Conservation (phyloP, 1,140 invertebrate species). For the Bilobella aurantiaca region DNA sequence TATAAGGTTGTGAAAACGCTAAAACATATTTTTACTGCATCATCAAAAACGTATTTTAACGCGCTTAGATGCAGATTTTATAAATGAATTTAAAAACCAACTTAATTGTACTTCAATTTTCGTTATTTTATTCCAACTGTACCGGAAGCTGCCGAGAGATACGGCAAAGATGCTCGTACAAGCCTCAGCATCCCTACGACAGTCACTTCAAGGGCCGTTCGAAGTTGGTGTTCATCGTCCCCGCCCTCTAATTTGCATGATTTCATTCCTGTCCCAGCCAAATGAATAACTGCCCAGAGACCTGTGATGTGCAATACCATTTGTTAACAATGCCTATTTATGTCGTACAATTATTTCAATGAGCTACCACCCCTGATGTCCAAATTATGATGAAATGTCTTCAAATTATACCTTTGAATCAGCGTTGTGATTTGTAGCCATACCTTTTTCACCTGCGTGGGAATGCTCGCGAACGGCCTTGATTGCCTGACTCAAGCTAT, state of each 20-base stretch:
- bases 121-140: too few species aligned
- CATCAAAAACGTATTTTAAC: too few species aligned
- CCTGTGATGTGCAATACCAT: slow-evolving; percentile 46
- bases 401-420: not conserved
- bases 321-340: too few species aligned
- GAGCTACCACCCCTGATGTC: not conserved
- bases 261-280: slow-evolving; percentile 57
- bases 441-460: slow-evolving; percentile 69
- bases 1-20: too few species aligned
- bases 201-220: slow-evolving; percentile 49
- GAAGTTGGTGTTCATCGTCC: slow-evolving; percentile 58
- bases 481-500: slow-evolving; percentile 63
- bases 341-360: not conserved
- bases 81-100: too few species aligned
- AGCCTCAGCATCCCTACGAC: slow-evolving; percentile 62
- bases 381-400: not conserved
- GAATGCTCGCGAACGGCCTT: slow-evolving; percentile 63
- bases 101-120: too few species aligned
- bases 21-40: too few species aligned
- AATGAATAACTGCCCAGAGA: slow-evolving; percentile 70
- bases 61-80: too few species aligned
- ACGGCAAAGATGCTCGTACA: slow-evolving; percentile 59
- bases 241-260: slow-evolving; percentile 37
- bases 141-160: slow-evolving; percentile 51
- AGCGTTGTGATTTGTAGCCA: not conserved